Evolutionary conservation across 2,797 vertebrate species (phyloP).

Genomic region (Semaprochilodus insignis): DNA sequence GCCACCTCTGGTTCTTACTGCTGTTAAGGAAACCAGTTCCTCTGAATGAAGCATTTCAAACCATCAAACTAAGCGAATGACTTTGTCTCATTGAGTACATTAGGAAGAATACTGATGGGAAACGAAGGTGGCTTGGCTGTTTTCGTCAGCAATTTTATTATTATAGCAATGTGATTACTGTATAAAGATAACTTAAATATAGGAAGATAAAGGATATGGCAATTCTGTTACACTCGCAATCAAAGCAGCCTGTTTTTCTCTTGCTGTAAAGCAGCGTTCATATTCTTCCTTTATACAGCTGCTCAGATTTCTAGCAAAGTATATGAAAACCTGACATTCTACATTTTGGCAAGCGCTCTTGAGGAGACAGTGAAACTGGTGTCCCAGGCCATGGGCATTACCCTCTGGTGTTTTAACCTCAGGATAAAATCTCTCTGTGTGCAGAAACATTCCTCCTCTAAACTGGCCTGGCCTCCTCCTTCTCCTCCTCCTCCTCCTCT

Average conservation of each 20-base stretch:
- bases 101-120: no score
- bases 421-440: slow-evolving; percentile 22
- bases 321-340: slow-evolving; percentile 4
- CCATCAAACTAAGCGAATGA: no score
- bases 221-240: neutral
- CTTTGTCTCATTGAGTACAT: no score
- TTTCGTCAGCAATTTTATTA: neutral
- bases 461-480: neutral
- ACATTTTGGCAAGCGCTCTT: neutral
- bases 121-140: neutral
- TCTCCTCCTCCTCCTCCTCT: neutral
- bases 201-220: neutral
- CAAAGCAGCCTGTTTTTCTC: neutral
- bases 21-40: no score
- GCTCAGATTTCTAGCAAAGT: neutral
- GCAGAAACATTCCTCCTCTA: neutral
- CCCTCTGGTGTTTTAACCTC: slow-evolving; percentile 15
- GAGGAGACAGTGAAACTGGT: neutral
- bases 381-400: slow-evolving; percentile 8
- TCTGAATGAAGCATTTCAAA: no score
- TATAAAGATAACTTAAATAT: no score
- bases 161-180: neutral
- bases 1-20: no score
- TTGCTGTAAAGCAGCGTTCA: neutral
- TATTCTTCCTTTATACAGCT: slow-evolving; percentile 3